Conservation (phyloP, 1,140 invertebrate genomes). For the Sinonovacula constricta region DNA sequence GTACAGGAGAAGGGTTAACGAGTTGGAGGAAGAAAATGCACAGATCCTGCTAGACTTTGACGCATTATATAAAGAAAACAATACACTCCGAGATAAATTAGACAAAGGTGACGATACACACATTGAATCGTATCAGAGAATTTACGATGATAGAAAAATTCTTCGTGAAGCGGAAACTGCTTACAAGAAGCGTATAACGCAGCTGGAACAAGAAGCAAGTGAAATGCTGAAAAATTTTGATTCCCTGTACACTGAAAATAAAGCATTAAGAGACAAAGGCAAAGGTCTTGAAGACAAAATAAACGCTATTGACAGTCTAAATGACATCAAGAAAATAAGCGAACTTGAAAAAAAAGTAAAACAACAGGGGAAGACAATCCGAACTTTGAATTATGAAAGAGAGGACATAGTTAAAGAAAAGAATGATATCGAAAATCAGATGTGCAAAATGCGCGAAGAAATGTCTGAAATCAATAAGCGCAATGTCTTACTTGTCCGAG, state of each 20-base stretch:
- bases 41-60: constrained; percentile 37
- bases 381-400: constrained; percentile 45
- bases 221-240: constrained; percentile 52
- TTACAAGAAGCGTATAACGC: constrained; percentile 36
- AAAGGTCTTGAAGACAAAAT: constrained; percentile 33
- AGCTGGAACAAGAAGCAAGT: constrained; percentile 42
- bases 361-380: constrained; percentile 16
- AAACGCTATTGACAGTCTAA: constrained; percentile 39
- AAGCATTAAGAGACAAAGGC: constrained; percentile 40
- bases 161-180: constrained; percentile 40
- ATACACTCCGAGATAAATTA: constrained; percentile 39
- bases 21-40: constrained; percentile 31
- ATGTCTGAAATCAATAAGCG: constrained; percentile 27
- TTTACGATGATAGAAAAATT: constrained; percentile 40
- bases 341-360: constrained; percentile 47
- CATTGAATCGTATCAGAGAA: constrained; percentile 44
- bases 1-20: constrained; percentile 32
- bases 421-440: constrained; percentile 32
- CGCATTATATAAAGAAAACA: constrained; percentile 46
- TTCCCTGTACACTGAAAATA: constrained; percentile 44
- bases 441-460: constrained; percentile 39
- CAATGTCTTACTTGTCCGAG: constrained; percentile 20
- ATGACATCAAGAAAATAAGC: constrained; percentile 44
- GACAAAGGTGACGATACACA: constrained; percentile 45
- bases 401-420: constrained; percentile 43